Base-by-base conservation (phyloP, 35 echinoderm and acorn worm genomes). In the Lytechinus variegatus region DNA sequence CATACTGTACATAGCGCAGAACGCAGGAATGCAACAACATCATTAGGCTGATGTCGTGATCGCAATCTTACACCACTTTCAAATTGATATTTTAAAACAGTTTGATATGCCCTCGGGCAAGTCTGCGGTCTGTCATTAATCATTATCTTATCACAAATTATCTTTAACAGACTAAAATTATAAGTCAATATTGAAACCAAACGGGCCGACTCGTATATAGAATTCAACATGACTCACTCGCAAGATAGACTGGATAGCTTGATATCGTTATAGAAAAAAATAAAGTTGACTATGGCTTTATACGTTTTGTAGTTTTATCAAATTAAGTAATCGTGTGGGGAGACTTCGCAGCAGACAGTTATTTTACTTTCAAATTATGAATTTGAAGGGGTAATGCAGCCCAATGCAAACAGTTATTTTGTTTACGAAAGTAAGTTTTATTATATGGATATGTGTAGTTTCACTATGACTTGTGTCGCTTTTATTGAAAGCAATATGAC, bases 61-160 rank as follows among this genome's bases (percentile, higher is more conserved):
- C n/a, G 19, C 19, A 0, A 24, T 6, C n/a, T 24, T 79, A 79
- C n/a, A 79, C 66, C 66, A 79, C n/a, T 24, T 79, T 79, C 16
- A 79, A 44, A 79, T 79, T 79, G 66, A 79, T 16, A 72, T 79
- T 13, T 10, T 11, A 58, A 56, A 58, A 58, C 56, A 58, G 56
- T 58, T 58, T 79, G 19, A 79, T 79, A 19, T 79, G 16, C 66
- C 66, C 66, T 79, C 66, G 66, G 66, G 66, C 66, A 14, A 79
- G 66, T 79, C 66, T 79, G 14, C 66, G 66, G 66, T 24, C 66
- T 79, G 66, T 79, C 66, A 24, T 24, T 24, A 24, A 79, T 79
- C 66, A 79, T 79, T 79, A 79, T 79, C 66, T 79, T 79, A 79
- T 79, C 66, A 79, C 66, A 79, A 79, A 79, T 79, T 79, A 79